These are phyloP conservation scores for Leptogaster cylindrica DNA, from an alignment of 2,888 invertebrate species.

Conservation along the genomic window DNA sequence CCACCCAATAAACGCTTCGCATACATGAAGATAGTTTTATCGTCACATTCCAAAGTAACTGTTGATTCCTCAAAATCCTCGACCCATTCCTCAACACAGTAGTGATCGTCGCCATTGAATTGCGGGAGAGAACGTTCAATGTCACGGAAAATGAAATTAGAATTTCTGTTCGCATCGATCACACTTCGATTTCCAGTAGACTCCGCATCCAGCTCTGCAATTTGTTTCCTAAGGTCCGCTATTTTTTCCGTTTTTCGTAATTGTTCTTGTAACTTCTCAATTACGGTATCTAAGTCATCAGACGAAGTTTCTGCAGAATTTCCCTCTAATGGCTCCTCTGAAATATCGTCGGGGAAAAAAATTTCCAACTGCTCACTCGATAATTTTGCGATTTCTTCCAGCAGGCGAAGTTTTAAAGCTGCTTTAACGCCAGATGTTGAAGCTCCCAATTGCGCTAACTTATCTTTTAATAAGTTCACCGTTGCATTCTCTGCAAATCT, in stretches of 20 bases:
- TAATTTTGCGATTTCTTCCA: conserved; percentile 30
- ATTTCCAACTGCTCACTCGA: background rate
- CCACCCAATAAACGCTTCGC: background rate
- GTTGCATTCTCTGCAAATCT: conserved; percentile 30
- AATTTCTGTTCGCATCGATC: background rate
- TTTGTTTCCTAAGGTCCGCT: background rate
- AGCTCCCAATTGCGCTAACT: conserved; percentile 22
- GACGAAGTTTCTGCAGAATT: background rate
- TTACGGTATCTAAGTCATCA: background rate
- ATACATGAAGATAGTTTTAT: conserved; percentile 5
- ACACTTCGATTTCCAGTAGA: background rate
- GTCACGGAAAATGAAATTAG: background rate
- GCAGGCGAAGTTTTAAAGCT: conserved; percentile 27
- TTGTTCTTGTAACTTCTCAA: background rate
- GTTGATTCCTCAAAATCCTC: conserved; percentile 8
- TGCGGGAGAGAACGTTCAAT: background rate
- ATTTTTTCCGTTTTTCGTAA: background rate
- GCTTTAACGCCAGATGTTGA: background rate
- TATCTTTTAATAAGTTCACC: conserved; percentile 26
- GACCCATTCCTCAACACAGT: background rate
- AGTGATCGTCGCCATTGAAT: conserved; percentile 10
- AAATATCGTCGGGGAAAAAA: background rate
- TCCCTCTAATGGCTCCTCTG: background rate
- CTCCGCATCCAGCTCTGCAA: background rate
- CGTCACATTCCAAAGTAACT: background rate